phyloP scores from a whole-genome alignment of 2,888 invertebrate genomes.

The Ceriagrion tenellum region DNA sequence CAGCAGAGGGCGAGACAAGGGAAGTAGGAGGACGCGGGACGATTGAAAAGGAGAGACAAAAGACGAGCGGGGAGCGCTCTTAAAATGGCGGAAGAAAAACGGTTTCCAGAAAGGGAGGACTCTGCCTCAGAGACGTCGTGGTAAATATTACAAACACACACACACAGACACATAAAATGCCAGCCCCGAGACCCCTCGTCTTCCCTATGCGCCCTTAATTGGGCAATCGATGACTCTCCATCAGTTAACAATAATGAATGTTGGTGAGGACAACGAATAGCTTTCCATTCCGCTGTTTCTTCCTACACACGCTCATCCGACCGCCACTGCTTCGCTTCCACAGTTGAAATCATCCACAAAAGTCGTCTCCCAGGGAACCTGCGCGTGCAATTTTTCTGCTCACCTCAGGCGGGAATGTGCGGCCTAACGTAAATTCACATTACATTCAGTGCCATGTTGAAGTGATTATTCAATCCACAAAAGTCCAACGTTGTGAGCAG shows the following conservation, averaged over 20 bases:
- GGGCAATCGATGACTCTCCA: conserved; percentile 4
- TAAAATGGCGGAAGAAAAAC: not conserved
- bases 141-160: not conserved
- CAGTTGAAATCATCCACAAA: not conserved
- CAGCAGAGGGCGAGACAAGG: too few species aligned
- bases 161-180: not conserved
- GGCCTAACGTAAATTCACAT: not conserved
- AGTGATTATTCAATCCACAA: not conserved
- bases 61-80: not conserved
- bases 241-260: too few species aligned
- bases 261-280: not conserved
- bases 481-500: not conserved
- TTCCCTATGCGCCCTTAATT: not conserved
- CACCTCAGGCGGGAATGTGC: not conserved
- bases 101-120: not conserved
- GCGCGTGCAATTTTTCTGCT: not conserved
- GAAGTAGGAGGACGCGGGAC: not conserved
- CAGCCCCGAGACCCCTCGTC: not conserved
- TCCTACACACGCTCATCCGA: too few species aligned
- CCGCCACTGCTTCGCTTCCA: not conserved
- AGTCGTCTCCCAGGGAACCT: not conserved
- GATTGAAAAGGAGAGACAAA: not conserved
- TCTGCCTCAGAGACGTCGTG: not conserved
- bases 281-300: not conserved
- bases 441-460: not conserved